Percentiles rank a stretch among this genome's conserved stretches.
phyloP scores from a whole-genome alignment of 2,797 vertebrate genomes.

The Ibycter americanus region DNA sequence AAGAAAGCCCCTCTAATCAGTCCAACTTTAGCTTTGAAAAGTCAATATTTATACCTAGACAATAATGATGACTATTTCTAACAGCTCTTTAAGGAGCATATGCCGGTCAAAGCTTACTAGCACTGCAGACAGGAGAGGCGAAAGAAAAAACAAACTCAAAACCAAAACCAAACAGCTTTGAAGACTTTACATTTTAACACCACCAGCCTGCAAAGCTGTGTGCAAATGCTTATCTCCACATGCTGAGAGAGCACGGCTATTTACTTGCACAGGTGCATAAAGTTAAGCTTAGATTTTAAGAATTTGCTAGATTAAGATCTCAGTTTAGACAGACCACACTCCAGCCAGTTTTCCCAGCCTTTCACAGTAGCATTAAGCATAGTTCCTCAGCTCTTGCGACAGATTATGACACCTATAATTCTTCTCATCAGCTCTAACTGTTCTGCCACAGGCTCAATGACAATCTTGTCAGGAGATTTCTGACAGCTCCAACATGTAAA shows the following conservation, averaged over 20 bases:
- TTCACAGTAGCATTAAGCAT: neutral
- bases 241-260: rapidly evolving
- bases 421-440: neutral
- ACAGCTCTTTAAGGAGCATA: neutral
- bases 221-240: neutral
- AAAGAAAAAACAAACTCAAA: neutral
- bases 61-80: neutral
- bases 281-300: neutral
- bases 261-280: neutral
- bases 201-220: neutral
- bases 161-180: neutral
- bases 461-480: neutral
- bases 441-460: neutral
- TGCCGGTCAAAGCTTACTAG: neutral
- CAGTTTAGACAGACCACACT: neutral
- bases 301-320: neutral
- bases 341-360: neutral
- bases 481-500: conserved; percentile 14
- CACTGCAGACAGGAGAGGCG: neutral
- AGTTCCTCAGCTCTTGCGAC: neutral
- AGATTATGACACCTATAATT: neutral
- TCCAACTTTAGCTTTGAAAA: neutral
- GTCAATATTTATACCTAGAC: neutral
- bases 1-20: neutral
- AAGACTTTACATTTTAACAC: neutral